These are phyloP conservation scores for Nemurella pictetii DNA, from an alignment of 2,888 invertebrate genomes.

Conservation along the genomic window DNA sequence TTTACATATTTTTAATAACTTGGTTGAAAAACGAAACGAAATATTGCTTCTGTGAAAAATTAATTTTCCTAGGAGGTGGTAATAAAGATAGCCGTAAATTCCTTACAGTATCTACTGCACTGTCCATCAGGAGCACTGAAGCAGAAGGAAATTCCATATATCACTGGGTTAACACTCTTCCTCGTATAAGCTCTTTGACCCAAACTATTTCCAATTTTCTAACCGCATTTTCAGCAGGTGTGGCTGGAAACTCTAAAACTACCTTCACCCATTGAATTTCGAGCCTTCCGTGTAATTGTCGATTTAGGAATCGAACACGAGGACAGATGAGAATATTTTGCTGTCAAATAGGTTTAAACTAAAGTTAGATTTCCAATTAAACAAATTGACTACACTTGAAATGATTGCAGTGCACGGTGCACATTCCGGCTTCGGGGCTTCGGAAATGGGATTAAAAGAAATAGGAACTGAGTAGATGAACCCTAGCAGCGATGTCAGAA, in stretches of 20 bases:
- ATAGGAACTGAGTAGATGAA: background rate
- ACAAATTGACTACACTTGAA: background rate
- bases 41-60: too few species aligned
- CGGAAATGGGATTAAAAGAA: constrained; percentile 11
- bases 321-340: background rate
- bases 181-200: too few species aligned
- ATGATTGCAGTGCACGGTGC: background rate
- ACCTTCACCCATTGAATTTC: background rate
- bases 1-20: background rate
- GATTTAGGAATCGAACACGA: background rate
- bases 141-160: too few species aligned
- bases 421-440: background rate
- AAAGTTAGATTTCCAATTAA: background rate
- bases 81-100: too few species aligned
- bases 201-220: background rate
- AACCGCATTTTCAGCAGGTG: background rate
- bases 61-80: too few species aligned
- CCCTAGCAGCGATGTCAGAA: background rate
- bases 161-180: too few species aligned
- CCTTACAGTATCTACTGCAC: too few species aligned
- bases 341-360: background rate
- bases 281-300: background rate
- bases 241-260: background rate
- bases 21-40: background rate
- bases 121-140: too few species aligned